Conservation (phyloP, 2,797 vertebrate species). For the Parotocinclus haroldoi region DNA sequence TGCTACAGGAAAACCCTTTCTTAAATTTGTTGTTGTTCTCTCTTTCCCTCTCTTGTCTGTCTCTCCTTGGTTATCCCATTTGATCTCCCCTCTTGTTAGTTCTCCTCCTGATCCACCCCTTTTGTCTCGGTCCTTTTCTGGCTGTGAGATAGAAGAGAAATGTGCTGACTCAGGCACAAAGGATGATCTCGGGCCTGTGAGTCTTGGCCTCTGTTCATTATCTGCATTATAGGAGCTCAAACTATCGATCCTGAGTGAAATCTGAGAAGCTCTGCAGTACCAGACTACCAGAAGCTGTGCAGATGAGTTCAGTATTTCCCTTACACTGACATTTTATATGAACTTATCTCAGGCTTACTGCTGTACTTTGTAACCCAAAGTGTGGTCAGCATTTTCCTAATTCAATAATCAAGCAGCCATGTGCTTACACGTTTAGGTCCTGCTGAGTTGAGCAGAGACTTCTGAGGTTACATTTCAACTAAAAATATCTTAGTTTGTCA, state of each 20-base stretch:
- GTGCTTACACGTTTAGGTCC: conserved; percentile 9
- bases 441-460: conserved; percentile 3
- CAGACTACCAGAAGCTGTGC: neutral
- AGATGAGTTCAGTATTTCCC: neutral
- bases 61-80: conserved; percentile 21
- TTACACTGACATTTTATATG: neutral
- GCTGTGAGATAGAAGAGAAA: conserved; percentile 53
- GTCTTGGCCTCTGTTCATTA: conserved; percentile 28
- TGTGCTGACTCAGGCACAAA: conserved; percentile 62
- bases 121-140: conserved; percentile 41
- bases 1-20: neutral
- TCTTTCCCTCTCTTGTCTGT: conserved; percentile 8
- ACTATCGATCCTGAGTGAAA: neutral
- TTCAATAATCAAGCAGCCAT: conserved; percentile 1
- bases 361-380: conserved; percentile 3
- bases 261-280: conserved; percentile 16
- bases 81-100: conserved; percentile 39
- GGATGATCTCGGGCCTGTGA: conserved; percentile 34
- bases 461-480: neutral
- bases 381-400: conserved; percentile 16
- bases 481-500: conserved; percentile 18
- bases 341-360: neutral
- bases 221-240: conserved; percentile 10
- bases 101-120: conserved; percentile 33
- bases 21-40: conserved; percentile 8